phyloP scores from a whole-genome alignment of 2,113 vertebrate genomes.

The Psephotus haematonotus region DNA sequence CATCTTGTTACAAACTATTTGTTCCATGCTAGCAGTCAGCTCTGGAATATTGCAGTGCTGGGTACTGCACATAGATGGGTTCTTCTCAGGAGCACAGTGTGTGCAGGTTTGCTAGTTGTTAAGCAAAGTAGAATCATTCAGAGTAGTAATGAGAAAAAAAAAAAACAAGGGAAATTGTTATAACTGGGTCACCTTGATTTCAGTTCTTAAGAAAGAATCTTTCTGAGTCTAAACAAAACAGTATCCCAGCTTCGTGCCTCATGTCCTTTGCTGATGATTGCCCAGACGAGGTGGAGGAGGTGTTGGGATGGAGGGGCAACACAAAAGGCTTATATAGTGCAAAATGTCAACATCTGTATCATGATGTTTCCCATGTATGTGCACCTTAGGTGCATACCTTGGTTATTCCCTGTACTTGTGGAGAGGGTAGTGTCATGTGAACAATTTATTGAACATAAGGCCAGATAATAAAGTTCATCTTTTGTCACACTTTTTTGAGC shows the following conservation, averaged over 20 bases:
- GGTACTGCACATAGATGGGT: background rate
- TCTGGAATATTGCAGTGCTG: background rate
- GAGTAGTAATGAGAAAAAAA: background rate
- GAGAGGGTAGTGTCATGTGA: background rate
- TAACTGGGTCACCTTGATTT: background rate
- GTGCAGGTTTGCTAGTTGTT: background rate
- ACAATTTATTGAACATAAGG: background rate
- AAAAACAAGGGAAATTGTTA: background rate
- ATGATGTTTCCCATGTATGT: background rate
- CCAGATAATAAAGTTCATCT: background rate
- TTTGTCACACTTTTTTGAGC: background rate
- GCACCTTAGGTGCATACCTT: accelerated
- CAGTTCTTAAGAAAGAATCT: background rate
- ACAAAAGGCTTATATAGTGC: background rate
- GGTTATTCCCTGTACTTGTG: background rate
- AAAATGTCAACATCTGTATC: background rate
- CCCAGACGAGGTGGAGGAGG: background rate
- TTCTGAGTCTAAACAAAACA: background rate
- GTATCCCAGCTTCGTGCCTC: background rate
- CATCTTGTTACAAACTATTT: background rate
- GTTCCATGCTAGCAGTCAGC: background rate
- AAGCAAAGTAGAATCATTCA: background rate
- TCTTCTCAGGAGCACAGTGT: background rate
- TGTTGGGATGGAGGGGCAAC: background rate
- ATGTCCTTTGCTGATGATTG: background rate